Evolutionary conservation across 2,888 invertebrate genomes (phyloP).

Genomic region (Serrognathus titanus): DNA sequence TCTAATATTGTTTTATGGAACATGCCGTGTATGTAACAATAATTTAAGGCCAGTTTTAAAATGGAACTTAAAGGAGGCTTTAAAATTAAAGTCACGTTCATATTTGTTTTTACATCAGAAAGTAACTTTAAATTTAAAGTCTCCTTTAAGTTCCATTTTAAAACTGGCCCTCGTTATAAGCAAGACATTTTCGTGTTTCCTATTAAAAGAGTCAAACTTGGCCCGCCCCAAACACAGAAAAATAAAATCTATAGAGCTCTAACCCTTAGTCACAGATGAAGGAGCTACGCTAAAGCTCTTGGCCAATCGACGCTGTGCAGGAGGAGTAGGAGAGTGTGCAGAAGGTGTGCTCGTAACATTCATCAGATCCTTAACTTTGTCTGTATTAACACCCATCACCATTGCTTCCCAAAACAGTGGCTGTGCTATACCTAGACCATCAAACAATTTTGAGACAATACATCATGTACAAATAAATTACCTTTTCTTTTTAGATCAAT

Average conservation of each 20-base stretch:
- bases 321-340: slow-evolving; percentile 74
- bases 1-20: too few species aligned
- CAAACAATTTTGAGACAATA: slow-evolving; percentile 22
- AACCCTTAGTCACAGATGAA: slow-evolving; percentile 63
- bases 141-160: too few species aligned
- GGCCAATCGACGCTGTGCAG: slow-evolving; percentile 82
- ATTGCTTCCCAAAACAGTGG: slow-evolving; percentile 52
- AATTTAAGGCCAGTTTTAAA: too few species aligned
- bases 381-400: slow-evolving; percentile 45
- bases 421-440: slow-evolving; percentile 49
- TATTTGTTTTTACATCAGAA: too few species aligned
- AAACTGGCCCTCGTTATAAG: too few species aligned
- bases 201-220: too few species aligned
- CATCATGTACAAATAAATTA: slow-evolving; percentile 13
- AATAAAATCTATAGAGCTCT: slow-evolving; percentile 24
- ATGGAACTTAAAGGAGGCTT: too few species aligned
- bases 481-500: neutral
- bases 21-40: too few species aligned
- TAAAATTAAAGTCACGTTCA: too few species aligned
- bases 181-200: too few species aligned
- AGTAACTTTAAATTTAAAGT: too few species aligned
- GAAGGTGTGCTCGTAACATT: slow-evolving; percentile 40
- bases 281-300: slow-evolving; percentile 90
- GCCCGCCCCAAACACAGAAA: neutral
- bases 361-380: slow-evolving; percentile 44